These are phyloP conservation scores for Osmoderma eremita DNA, from an alignment of 2,888 invertebrate species.

Conservation along the genomic window DNA sequence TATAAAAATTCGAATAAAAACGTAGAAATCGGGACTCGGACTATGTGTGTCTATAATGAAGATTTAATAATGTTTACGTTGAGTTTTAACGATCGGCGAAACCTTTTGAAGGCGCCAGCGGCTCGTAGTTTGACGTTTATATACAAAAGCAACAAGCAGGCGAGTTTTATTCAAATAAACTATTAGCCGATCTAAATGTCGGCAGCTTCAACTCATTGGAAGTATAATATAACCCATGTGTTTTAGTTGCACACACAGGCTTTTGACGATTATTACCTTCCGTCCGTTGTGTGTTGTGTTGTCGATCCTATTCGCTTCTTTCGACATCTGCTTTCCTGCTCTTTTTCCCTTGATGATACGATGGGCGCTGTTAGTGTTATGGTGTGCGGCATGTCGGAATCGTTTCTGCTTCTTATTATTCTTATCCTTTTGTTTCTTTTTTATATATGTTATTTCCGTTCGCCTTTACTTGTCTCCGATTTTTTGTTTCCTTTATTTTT, in stretches of 20 bases:
- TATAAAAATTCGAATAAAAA: conserved; percentile 38
- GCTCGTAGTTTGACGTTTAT: conserved; percentile 28
- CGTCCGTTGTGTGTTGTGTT: conserved; percentile 30
- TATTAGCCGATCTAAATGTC: conserved; percentile 37
- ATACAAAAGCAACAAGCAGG: conserved; percentile 38
- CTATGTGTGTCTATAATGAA: conserved; percentile 30
- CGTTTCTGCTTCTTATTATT: conserved; percentile 2
- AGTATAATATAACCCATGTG: conserved; percentile 37
- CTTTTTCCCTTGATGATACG: neutral
- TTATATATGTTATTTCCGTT: neutral
- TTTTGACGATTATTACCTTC: conserved; percentile 35
- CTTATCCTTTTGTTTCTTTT: neutral
- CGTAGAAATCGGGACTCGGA: neutral
- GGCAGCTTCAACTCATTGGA: conserved; percentile 37
- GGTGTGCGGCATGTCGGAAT: no score
- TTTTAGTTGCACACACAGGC: conserved; percentile 2
- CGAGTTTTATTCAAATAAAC: conserved; percentile 37
- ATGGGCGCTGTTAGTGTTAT: no score
- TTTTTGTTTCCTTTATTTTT: conserved; percentile 1
- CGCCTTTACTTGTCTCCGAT: neutral
- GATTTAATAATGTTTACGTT: conserved; percentile 38
- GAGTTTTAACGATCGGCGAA: conserved; percentile 32
- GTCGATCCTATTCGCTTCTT: conserved; percentile 6
- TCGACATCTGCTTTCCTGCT: neutral
- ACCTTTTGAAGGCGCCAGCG: conserved; percentile 35